These are phyloP conservation scores for Sebastes steindachneri DNA, from an alignment of 2,797 vertebrate species.

Conservation along the genomic window DNA sequence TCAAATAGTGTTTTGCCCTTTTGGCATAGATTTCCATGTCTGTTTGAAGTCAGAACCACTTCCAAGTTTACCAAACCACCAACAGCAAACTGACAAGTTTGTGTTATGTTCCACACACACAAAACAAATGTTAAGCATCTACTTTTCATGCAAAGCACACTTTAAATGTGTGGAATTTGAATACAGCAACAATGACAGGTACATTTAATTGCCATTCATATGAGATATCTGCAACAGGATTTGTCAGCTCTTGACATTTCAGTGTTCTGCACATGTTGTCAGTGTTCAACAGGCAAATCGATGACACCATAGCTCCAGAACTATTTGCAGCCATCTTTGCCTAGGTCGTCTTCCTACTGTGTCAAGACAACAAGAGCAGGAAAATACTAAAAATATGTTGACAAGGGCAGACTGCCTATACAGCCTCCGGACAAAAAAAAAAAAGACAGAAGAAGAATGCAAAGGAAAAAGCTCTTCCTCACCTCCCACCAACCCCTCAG, in stretches of 20 bases:
- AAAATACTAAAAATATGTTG: constrained; percentile 46
- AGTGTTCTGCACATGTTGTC: not conserved
- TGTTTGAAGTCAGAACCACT: not conserved
- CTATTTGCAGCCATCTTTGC: constrained; percentile 44
- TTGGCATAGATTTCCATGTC: constrained; percentile 6
- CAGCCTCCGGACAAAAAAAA: constrained; percentile 15
- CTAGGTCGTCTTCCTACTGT: constrained; percentile 7
- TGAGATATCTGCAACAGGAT: not conserved
- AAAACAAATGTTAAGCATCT: not conserved
- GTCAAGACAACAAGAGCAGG: constrained; percentile 51
- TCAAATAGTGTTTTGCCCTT: constrained; percentile 10
- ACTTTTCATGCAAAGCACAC: not conserved
- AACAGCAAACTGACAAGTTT: not conserved
- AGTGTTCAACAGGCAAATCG: constrained; percentile 42
- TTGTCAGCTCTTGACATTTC: constrained; percentile 6
- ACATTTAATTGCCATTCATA: not conserved
- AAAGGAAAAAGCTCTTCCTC: constrained; percentile 25
- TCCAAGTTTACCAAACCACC: not conserved
- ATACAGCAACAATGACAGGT: not conserved
- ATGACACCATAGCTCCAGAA: constrained; percentile 15
- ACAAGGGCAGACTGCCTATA: constrained; percentile 46
- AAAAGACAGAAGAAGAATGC: not conserved
- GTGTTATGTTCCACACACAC: not conserved
- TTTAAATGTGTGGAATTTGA: not conserved
- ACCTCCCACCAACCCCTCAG: constrained; percentile 40